phyloP scores from a whole-genome alignment of 2,113 vertebrate species.

The Ardeotis arabs region DNA sequence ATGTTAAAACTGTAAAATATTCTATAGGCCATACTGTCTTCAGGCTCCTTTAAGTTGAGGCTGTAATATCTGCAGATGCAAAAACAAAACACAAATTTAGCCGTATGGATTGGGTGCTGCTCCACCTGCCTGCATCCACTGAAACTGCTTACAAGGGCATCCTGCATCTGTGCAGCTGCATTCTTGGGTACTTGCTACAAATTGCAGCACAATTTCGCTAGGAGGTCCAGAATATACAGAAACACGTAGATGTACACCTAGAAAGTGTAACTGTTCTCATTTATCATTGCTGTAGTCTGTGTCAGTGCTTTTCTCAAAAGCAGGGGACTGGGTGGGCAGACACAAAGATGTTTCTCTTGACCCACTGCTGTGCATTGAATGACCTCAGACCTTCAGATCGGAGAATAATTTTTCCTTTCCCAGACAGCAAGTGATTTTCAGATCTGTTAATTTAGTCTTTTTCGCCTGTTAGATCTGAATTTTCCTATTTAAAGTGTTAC shows the following conservation, averaged over 20 bases:
- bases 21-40: neutral
- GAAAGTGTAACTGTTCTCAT: neutral
- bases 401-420: neutral
- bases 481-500: neutral
- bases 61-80: neutral
- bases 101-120: fast-evolving
- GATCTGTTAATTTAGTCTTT: neutral
- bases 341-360: neutral
- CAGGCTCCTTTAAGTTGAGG: neutral
- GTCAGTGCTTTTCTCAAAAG: neutral
- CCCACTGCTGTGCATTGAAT: neutral
- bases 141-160: neutral
- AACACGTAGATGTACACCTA: fast-evolving
- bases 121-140: neutral
- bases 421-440: neutral
- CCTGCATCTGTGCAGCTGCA: fast-evolving
- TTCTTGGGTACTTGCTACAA: neutral
- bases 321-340: neutral
- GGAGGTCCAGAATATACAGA: neutral
- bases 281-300: neutral
- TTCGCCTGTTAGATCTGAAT: neutral
- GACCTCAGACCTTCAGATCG: fast-evolving
- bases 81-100: neutral
- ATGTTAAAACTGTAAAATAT: neutral
- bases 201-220: neutral